Base-by-base conservation (phyloP, 2,888 invertebrate species). In the Heliconius charithonia region DNA sequence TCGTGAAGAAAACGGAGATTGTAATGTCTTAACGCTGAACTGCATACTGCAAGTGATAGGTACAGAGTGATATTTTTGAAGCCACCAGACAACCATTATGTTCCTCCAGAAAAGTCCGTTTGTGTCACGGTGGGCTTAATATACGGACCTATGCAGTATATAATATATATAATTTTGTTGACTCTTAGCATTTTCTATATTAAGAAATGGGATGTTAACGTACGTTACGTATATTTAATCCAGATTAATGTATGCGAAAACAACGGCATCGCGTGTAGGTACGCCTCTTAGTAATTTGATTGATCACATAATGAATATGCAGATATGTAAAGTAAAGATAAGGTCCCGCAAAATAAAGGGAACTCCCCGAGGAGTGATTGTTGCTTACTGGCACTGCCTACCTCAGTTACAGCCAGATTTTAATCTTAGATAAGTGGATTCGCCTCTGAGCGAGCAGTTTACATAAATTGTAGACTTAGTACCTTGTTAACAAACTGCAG, bases 381-480 rank as follows among this genome's bases (percentile, higher is more conserved):
- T 87, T 88, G 87, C 86, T 88, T 78, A 74, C 77, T 78, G 91
- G 90, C 91, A 90, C 89, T 88, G 89, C 88, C 88, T 86, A 85
- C 87, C 85, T 87, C 87, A 86, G 82, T 83, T 83, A 81, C 83
- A 89, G 89, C 89, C 90, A 91, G 94, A 95, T 95, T 94, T 95
- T 93, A 94, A 95, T 95, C 94, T 92, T 90, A 94, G 95, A 95
- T 95, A 94, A 91, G 89, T 90, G 88, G 87, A 86, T 86, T 87
- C 89, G 87, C 89, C 89, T 87, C 86, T 87, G 91, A 91, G 90
- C 93, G 91, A 91, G 90, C 93, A 92, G 93, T 94, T 94, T 93
- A 94, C 95, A 95, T 95, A 94, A 95, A 94, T 94, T 94, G 89
- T 89, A 87, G 90, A 92, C 91, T 93, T 92, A 94, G 92, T 91